These are phyloP conservation scores for Paedocypris micromegethes DNA, from an alignment of 2,797 vertebrate species.

Conservation along the genomic window DNA sequence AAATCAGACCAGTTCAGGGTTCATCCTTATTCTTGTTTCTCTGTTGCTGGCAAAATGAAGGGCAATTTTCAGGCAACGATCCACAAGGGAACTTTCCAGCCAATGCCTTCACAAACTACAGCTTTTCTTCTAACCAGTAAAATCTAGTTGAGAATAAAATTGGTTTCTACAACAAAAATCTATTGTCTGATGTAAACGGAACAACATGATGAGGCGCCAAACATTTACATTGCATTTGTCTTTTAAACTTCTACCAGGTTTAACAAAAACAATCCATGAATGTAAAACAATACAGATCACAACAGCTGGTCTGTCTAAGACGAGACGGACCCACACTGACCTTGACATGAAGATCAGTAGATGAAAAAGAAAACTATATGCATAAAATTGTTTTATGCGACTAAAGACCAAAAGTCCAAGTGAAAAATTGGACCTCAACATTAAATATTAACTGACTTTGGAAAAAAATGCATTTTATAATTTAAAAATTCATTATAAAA, in stretches of 20 bases:
- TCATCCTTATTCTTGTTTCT: constrained; percentile 24
- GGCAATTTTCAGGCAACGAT: constrained; percentile 18
- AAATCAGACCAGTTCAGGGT: constrained; percentile 39
- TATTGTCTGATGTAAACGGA: constrained; percentile 16
- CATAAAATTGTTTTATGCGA: too few relatives aligned
- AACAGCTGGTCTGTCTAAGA: not conserved
- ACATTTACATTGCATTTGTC: not conserved
- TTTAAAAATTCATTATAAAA: constrained; percentile 21
- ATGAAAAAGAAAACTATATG: too few relatives aligned
- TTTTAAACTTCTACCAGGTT: not conserved
- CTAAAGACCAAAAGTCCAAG: too few relatives aligned
- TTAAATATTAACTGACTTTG: not conserved
- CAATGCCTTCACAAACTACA: constrained; percentile 2
- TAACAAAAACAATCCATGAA: not conserved
- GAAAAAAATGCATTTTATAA: not conserved
- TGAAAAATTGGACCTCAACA: too few relatives aligned
- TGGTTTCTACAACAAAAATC: constrained; percentile 21
- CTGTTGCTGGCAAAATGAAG: constrained; percentile 27
- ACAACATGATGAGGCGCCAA: not conserved
- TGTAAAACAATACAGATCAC: not conserved
- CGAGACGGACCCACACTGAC: too few relatives aligned
- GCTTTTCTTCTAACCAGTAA: constrained; percentile 12
- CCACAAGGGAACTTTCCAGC: constrained; percentile 12
- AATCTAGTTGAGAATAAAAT: constrained; percentile 14
- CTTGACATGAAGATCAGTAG: too few relatives aligned